Base-by-base conservation (phyloP, 1,140 invertebrate species). In the Ips typographus region DNA sequence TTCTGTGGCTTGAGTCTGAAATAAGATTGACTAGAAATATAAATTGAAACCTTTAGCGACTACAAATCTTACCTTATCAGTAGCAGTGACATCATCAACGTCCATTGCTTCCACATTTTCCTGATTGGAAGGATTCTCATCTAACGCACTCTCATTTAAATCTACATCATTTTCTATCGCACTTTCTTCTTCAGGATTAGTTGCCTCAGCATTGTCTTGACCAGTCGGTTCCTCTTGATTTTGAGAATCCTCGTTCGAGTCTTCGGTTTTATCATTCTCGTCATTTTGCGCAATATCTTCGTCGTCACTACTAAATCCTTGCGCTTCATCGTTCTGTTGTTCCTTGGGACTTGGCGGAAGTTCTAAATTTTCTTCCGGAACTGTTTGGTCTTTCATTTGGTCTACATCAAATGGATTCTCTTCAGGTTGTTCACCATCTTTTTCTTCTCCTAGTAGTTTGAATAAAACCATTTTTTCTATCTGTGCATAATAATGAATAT, bases 391-490 rank as follows among this genome's bases (percentile, higher is more conserved):
- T 72, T 93, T 92, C 86, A 90, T 91, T 39, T 85, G 83, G 75
- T 93, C 91, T 68, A 93, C 90, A 77, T 94, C 92, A 75, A 93
- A 93, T 2, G 91, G 91, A 85, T 94, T 91, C 75, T 93, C 88
- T 49, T 88, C 87, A 52, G 88, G 82, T 22, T 84, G 85, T 66
- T 87, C 84, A 44, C 83, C 79, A 8, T 85, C 81, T 53, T 85
- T 82, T 38, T 82, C 85, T 69, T 90, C 86, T n/a, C 87, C 68
- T 70, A 68, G 2, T 4, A 65, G 22, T 22, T 22, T 22, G 22
- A 65, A 6, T n/a, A 8, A 65, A 41, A 36, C 37, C 4, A 41
- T 8, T 4, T n/a, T 40, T 49, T 3, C 8, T 6, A 38, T 51
- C 2, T 36, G 36, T 55, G 2, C n/a, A 55, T 38, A 55, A 55